Evolutionary conservation across 2,113 vertebrate species (phyloP), one percentile per base, ranked within the genome.

Genomic region (Zosterops hypoxanthus): DNA sequence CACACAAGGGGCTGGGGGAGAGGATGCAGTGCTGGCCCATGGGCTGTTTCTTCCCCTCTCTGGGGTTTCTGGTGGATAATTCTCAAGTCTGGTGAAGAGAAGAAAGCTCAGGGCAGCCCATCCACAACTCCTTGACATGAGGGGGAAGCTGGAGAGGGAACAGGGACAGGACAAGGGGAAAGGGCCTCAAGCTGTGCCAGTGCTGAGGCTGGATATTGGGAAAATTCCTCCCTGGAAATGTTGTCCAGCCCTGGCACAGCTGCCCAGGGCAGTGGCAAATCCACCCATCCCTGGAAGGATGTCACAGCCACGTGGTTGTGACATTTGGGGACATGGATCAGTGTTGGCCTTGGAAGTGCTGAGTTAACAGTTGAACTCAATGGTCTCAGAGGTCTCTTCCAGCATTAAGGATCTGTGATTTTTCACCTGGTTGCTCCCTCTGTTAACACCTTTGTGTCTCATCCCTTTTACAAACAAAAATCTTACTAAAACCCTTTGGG

Each of bases 261-360:
- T 69, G 39, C 23, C 18, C 55, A 53, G 12, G 33, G 39, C 23
- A 19, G 28, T 46, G 22, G 6, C 29, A 39, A 33, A 26, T 18
- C 33, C 41, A 21, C 26, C 53, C 9, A 15, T 39, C 28, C 47
- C 24, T 20, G 7, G n/a, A 29, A 41, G 56, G 22, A 12, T 55
- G 24, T 41, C 34, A n/a, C 29, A 79, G 65, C 8, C 16, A 3
- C 0, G 5, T 14, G 49, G n/a, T 16, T n/a, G 65, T 47, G 73
- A 9, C 41, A 17, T n/a, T 0, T n/a, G 19, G 12, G 39, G 41
- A 29, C 29, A 5, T 1, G 24, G 47, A 6, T 9, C 1, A 44
- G 9, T 31, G 34, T 29, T 49, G n/a, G n/a, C 65, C 49, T 29
- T 56, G 49, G 50, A 49, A 41, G 20, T 31, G 57, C 66, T 56